Evolutionary conservation across 2,797 vertebrate genomes (phyloP).

Genomic region (Cetoscarus ocellatus): DNA sequence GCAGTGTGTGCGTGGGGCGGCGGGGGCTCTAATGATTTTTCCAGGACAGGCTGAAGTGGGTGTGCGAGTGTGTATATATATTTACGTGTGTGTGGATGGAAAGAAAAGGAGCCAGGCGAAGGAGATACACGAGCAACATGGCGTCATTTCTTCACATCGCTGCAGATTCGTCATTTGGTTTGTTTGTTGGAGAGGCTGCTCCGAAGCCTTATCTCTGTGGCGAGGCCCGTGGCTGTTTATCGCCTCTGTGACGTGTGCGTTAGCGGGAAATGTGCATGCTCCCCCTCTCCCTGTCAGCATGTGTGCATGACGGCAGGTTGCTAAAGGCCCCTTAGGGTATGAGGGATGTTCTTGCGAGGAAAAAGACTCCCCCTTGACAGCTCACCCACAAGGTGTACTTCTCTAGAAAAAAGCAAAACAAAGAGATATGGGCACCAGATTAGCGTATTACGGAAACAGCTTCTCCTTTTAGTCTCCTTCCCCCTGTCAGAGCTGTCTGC

Average conservation of each 20-base stretch:
- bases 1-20: constrained; percentile 52
- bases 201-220: constrained; percentile 71
- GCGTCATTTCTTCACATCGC: constrained; percentile 68
- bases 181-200: constrained; percentile 79
- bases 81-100: constrained; percentile 37
- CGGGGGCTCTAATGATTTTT: constrained; percentile 79
- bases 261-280: constrained; percentile 56
- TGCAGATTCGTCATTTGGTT: constrained; percentile 69
- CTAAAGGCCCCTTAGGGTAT: constrained; percentile 70
- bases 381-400: constrained; percentile 72
- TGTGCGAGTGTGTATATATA: constrained; percentile 54
- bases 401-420: constrained; percentile 74
- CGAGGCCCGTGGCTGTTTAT: constrained; percentile 76
- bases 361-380: constrained; percentile 72
- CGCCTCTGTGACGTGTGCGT: constrained; percentile 62
- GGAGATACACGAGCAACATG: constrained; percentile 57
- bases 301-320: constrained; percentile 78
- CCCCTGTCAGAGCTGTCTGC: constrained; percentile 78
- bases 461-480: constrained; percentile 64
- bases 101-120: constrained; percentile 35
- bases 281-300: constrained; percentile 68
- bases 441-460: constrained; percentile 71
- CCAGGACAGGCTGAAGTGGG: constrained; percentile 78
- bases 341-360: constrained; percentile 49
- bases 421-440: constrained; percentile 74